A percentile compares a stretch with the other conserved stretches of the same genome.
phyloP scores from a whole-genome alignment of 2,113 vertebrate species.

The Corydoras sp. region DNA sequence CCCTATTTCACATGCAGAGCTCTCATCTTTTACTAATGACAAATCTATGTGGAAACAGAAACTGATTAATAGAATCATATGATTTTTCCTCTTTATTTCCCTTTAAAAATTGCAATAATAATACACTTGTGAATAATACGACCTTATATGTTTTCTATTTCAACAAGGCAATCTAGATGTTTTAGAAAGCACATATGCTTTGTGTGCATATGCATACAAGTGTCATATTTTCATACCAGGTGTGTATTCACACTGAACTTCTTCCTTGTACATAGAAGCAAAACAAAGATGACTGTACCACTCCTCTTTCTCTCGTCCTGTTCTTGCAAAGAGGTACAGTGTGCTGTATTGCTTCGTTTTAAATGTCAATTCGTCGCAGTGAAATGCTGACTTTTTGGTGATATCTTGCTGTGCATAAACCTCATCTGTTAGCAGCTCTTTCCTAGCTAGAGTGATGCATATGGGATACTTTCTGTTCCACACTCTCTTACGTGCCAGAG shows the following conservation, averaged over 20 bases:
- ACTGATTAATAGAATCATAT: background rate
- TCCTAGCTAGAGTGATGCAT: constrained; percentile 65
- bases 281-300: constrained; percentile 75
- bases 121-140: no score
- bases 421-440: constrained; percentile 41
- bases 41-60: constrained; percentile 43
- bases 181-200: no score
- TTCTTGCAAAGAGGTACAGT: constrained; percentile 79
- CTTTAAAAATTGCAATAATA: no score
- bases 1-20: constrained; percentile 14
- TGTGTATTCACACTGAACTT: constrained; percentile 42
- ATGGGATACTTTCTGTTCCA: constrained; percentile 91
- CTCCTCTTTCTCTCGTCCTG: constrained; percentile 83
- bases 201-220: background rate
- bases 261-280: constrained; percentile 54
- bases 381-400: constrained; percentile 24
- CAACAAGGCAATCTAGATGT: no score
- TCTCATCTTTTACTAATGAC: constrained; percentile 11
- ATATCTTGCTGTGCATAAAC: constrained; percentile 21
- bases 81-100: background rate
- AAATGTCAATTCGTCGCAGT: background rate
- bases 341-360: constrained; percentile 28
- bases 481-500: constrained; percentile 74
- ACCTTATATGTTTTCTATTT: no score
- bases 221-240: constrained; percentile 54